Evolutionary conservation across 2,888 invertebrate genomes (phyloP).

Genomic region (Eupithecia subumbrata): DNA sequence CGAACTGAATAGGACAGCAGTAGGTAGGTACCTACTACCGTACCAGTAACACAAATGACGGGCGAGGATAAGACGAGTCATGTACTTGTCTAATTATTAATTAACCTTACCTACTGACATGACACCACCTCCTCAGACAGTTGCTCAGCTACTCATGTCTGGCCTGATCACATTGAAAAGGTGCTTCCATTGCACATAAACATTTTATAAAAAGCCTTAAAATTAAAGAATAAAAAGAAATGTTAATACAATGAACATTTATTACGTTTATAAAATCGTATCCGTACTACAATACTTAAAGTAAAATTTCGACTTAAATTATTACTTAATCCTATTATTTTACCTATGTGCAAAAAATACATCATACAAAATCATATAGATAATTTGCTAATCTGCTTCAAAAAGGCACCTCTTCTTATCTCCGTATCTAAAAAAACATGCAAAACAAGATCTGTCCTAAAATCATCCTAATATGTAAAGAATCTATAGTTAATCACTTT

Average conservation of each 20-base stretch:
- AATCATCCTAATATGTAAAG: not conserved
- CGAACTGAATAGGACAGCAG: too few species aligned
- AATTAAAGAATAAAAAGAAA: not conserved
- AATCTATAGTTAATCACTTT: not conserved
- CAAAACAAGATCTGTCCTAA: not conserved
- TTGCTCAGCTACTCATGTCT: not conserved
- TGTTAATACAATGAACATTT: constrained; percentile 12
- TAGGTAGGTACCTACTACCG: too few species aligned
- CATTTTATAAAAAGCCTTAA: not conserved
- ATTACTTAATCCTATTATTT: not conserved
- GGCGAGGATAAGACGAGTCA: not conserved
- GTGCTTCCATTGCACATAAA: not conserved
- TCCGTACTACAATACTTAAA: not conserved
- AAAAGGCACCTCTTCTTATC: not conserved
- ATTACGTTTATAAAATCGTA: constrained; percentile 11
- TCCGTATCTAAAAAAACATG: not conserved
- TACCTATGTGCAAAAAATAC: not conserved
- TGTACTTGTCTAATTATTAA: not conserved
- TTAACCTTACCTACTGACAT: not conserved
- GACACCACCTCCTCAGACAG: not conserved
- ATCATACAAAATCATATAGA: not conserved
- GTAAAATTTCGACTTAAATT: not conserved
- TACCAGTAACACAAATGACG: not conserved
- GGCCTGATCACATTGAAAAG: not conserved
- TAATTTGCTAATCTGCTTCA: not conserved